Base-by-base conservation (phyloP, 2,888 invertebrate species). In the Clunio marinus region DNA sequence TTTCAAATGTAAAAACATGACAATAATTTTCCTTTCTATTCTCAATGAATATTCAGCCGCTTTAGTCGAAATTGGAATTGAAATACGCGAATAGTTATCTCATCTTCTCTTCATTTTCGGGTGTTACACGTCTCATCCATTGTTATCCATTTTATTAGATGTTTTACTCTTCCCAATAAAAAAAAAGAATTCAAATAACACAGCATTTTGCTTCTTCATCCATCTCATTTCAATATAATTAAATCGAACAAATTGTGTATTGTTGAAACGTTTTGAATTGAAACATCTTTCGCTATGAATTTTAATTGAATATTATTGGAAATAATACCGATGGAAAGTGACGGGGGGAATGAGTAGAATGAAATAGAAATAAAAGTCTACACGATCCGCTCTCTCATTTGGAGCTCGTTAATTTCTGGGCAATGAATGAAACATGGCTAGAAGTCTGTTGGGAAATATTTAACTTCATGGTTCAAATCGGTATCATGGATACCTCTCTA, bases 221-320 rank as follows among this genome's bases (percentile, higher is more conserved):
- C 2, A 8, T 51, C 22, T n/a, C 51, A 8, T 51, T 41, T 41
- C 41, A 41, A n/a, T 41, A 41, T 41, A 41, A 51, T 51, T 20
- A 51, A 51, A 51, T 51, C 15, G 41, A 41, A 41, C 41, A 41
- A 41, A 41, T 41, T 41, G 15, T 41, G 15, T 41, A 41, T 41
- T 41, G 24, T 41, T 41, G 15, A 15, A 41, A 4, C 41, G 15
- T n/a, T n/a, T n/a, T 41, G 41, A 15, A 41, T 41, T 41, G 41
- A 41, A 41, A 41, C 41, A 41, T 41, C 41, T 8, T 41, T 41
- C 41, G 25, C 13, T 17, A 22, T 35, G 35, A 60, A 60, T 35
- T 32, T 35, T 60, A 60, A 60, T 60, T 60, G 20, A 60, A 60
- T 35, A 60, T 32, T 60, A 60, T 5, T 3, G 35, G 13, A 59